Evolutionary conservation across 37 sponge, comb jelly and placozoan genomes (phyloP), one percentile per base, ranked within the genome.

Genomic region (Halichondria panicea): DNA sequence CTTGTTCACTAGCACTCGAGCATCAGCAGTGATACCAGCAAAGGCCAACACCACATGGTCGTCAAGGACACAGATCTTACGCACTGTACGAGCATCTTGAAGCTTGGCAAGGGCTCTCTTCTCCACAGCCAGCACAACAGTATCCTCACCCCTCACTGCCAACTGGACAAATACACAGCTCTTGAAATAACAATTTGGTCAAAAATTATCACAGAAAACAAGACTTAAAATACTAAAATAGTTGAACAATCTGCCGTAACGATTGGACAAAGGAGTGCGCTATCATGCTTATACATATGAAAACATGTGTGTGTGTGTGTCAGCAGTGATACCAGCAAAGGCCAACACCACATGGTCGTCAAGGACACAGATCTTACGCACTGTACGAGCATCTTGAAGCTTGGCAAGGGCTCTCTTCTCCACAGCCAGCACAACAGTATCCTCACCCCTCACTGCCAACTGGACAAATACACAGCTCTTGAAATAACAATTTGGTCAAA

Each of bases 21-120:
- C 99, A 69, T 98, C 99, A 45, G 99, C 99, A 7, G 92, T 95
- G 43, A 98, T 70, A 2, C 99, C 99, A 39, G 99, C 99, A 88
- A 98, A 98, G 9, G 99, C 93, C 77, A 98, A 76, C 40, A 89
- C 93, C 28, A 98, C 91, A 75, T 98, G 99, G 31, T 98, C 99
- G 58, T 98, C 99, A 24, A 98, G 56, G 32, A 70, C 68, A 59
- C 97, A 95, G 45, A 98, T 98, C 85, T 98, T 98, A 27, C 94
- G 63, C 34, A 98, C 92, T 18, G 96, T 98, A 13, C 99, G 61
- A 32, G 94, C 77, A 66, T 98, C 99, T 75, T 98, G 99, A 15
- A 98, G 86, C 63, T 98, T 96, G 4, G 99, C 94, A 39, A 98
- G 78, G 11, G 99, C 94, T 19, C 96, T 71, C 84, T 95, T 98